Evolutionary conservation across 2,113 vertebrate species (phyloP), one percentile per base, ranked within the genome.

Genomic region (Garra rufa): DNA sequence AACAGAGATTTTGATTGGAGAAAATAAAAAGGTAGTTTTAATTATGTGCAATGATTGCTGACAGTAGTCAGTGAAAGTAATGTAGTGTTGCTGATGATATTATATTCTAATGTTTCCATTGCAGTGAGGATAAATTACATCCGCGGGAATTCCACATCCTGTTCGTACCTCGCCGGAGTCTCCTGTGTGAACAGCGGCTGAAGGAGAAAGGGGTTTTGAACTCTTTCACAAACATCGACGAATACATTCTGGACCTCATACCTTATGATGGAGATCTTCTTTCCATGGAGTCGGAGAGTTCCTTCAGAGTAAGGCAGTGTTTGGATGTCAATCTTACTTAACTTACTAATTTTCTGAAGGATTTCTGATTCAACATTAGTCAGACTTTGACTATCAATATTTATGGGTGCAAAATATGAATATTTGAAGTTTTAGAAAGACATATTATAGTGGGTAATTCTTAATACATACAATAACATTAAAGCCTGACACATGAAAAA

Each of bases 221-320:
- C 30, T 96, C 96, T 34, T 98, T 99, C 86, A 94, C 94, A 87
- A 96, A 97, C 82, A 95, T 96, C 0, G 97, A 99, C 10, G 97
- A 99, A 88, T 99, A 98, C 86, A 97, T 97, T 86, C 93, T 99
- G 38, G 97, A 99, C 87, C 89, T 99, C 70, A 99, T 99, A 65
- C 98, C 98, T 1, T 99, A 97, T 2, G 98, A 99, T 0, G 96
- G 97, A 6, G 98, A 99, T 87, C 95, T 99, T 85, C 94, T 99
- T 11, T 99, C 98, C 89, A 99, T 99, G 98, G 98, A 99, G 83
- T 97, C 97, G 0, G 98, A 99, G 88, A 94, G 94, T 0, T 96
- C 97, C 0, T 99, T 99, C 89, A 96, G 97, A 95, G 98, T 98
- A 89, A 28, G 92, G 88, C 82, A 1, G 76, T 28, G 21, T 1